Conservation (phyloP, 1,140 invertebrate species). For the Zaprionus davidi region DNA sequence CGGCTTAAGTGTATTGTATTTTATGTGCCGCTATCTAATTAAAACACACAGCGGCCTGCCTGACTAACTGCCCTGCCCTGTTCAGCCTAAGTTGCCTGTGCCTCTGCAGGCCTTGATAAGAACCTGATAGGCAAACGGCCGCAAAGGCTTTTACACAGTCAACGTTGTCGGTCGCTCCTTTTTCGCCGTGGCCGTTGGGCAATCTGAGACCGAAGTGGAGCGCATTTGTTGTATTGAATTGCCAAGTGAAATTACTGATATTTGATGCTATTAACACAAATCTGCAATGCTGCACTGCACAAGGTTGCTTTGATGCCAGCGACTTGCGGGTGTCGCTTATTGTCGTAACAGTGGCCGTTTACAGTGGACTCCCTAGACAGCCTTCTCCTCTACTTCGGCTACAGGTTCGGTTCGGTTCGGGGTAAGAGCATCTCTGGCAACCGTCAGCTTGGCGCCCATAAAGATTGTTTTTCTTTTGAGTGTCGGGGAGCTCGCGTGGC, state of each 20-base stretch:
- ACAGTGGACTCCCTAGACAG: slow-evolving; percentile 14
- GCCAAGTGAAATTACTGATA: slow-evolving; percentile 78
- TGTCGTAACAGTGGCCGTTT: slow-evolving; percentile 43
- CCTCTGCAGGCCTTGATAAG: slow-evolving; percentile 62
- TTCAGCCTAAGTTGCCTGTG: slow-evolving; percentile 23
- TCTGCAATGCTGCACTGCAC: slow-evolving; percentile 56
- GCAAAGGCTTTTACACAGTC: slow-evolving; percentile 39
- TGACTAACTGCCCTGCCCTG: background rate
- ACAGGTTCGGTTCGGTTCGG: background rate
- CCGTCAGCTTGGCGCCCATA: slow-evolving; percentile 16
- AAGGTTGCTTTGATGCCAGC: slow-evolving; percentile 34
- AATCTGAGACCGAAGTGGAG: slow-evolving; percentile 25
- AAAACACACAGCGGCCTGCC: slow-evolving; percentile 65
- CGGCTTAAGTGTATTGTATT: slow-evolving; percentile 66
- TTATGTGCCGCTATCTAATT: slow-evolving; percentile 74
- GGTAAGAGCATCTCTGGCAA: slow-evolving; percentile 13
- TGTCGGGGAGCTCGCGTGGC: slow-evolving; percentile 58
- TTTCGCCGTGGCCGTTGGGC: slow-evolving; percentile 20
- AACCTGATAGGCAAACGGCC: slow-evolving; percentile 23
- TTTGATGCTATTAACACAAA: slow-evolving; percentile 82
- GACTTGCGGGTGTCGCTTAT: slow-evolving; percentile 26
- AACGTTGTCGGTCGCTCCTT: slow-evolving; percentile 58
- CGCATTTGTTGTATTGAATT: slow-evolving; percentile 58
- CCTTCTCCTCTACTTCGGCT: background rate
- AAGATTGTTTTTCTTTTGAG: slow-evolving; percentile 62